phyloP scores from a whole-genome alignment of 2,888 invertebrate species.

The Aplocera efformata region DNA sequence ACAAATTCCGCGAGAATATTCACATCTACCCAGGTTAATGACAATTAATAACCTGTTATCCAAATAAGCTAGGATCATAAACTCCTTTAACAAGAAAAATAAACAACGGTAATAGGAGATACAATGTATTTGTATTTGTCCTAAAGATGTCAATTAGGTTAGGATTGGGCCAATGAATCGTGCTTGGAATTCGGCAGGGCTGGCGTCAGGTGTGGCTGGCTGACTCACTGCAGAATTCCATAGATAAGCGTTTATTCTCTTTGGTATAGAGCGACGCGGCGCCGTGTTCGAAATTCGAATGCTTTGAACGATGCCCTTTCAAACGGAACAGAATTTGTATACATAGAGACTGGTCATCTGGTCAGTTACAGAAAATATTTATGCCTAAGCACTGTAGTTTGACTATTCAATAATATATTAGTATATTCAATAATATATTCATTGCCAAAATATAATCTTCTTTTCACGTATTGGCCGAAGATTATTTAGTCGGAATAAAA shows the following conservation, averaged over 20 bases:
- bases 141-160: constrained; percentile 41
- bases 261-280: constrained; percentile 45
- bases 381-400: no score
- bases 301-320: constrained; percentile 65
- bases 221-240: constrained; percentile 70
- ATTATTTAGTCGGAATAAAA: no score
- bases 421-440: no score
- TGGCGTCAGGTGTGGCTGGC: constrained; percentile 72
- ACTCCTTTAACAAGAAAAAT: constrained; percentile 7
- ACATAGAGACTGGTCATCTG: constrained; percentile 37
- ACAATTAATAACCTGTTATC: neutral
- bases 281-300: constrained; percentile 33
- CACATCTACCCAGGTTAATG: no score
- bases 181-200: constrained; percentile 60
- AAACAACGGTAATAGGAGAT: constrained; percentile 5
- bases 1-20: no score
- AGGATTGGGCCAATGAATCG: constrained; percentile 38
- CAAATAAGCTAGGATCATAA: neutral
- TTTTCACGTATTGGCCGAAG: no score
- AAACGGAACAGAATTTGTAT: constrained; percentile 51
- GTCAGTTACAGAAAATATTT: constrained; percentile 12
- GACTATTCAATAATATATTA: no score
- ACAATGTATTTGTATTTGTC: constrained; percentile 9
- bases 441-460: no score
- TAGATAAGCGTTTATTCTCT: constrained; percentile 70